Evolutionary conservation across 2,113 vertebrate genomes (phyloP), one percentile per base, ranked within the genome.

Genomic region (Pavo muticus): DNA sequence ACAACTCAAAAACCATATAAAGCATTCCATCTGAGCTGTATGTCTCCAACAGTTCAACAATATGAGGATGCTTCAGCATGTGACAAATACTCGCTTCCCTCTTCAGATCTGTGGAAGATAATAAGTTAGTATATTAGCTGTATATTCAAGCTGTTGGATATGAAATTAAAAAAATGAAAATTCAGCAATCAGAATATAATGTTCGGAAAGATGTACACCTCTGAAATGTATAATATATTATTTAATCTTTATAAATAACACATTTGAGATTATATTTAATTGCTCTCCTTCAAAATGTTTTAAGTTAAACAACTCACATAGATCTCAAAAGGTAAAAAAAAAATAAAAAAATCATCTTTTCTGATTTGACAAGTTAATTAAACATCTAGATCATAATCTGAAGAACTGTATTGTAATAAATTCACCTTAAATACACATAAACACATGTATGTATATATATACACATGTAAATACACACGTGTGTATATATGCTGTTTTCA

Each of bases 1-100:
- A 99, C 99, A 99, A 99, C 98, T 99, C 99, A 69, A 99, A 99
- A 81, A 99, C 99, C 99, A 99, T 99, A 97, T 99, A 99, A 97
- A 99, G 99, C 99, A 99, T 99, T 96, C 99, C 99, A 96, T 99
- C 99, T 56, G 99, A 99, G 97, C 99, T 99, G 98, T 99, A 99
- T 8, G 99, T 99, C 97, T 99, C 99, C 98, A 99, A 97, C 63
- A 99, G 98, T 96, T 99, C 99, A 92, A 99, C 99, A 93, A 99
- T 99, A 97, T 99, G 99, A 63, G 99, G 98, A 97, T 99, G 99
- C 95, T 99, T 99, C 96, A 99, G 98, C 99, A 99, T 99, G 97
- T 99, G 99, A 98, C 99, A 99, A 97, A 99, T 99, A 97, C 99
- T 99, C 97, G 99, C 99, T 98, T 99, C 99, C 83, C 99, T 98